Base-by-base conservation (phyloP, 2,797 vertebrate genomes). In the Paramormyrops hopkinsi region DNA sequence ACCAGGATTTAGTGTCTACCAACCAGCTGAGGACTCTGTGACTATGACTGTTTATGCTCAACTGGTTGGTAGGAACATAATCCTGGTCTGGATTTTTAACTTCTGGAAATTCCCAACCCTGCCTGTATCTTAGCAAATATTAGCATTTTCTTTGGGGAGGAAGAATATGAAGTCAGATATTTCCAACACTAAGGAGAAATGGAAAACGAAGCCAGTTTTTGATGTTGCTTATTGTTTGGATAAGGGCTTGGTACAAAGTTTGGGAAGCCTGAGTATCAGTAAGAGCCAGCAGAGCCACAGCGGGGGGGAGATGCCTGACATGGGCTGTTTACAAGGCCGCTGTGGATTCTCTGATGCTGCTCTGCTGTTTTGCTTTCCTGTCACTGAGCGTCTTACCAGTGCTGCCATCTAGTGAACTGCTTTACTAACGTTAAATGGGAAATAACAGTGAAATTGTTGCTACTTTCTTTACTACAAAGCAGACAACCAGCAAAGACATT, bases 371-470 rank as follows among this genome's bases (percentile, higher is more conserved):
- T 48, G 51, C n/a, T 48, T 84, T 22, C 44, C 41, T 37, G n/a
- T 11, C 0, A 12, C 73, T 7, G 25, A 4, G 17, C 25, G 53
- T 46, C 17, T 82, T 73, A 54, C 90, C 84, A 92, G 83, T 88
- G 90, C 92, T 91, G 92, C 91, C 92, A 87, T 90, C 91, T 92
- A 89, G 90, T 90, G 91, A 82, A 22, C 12, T 25, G 48, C 19
- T 17, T 85, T 7, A 51, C 83, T 25, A 25, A 51, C 7, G 6
- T 46, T 51, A 53, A 51, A 73, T 6, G 29, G 65, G 65, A 73
- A 73, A 73, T 37, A 73, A 73, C 29, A 14, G 65, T 33, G 12
- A 33, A 33, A 37, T 33, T 25, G 48, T 25, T 25, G 7, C 11
- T 50, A 4, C 22, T 51, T 50, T 14, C 83, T 85, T 51, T 25